Evolutionary conservation across 2,797 vertebrate genomes (phyloP).

Genomic region (Tarsius wallacei): DNA sequence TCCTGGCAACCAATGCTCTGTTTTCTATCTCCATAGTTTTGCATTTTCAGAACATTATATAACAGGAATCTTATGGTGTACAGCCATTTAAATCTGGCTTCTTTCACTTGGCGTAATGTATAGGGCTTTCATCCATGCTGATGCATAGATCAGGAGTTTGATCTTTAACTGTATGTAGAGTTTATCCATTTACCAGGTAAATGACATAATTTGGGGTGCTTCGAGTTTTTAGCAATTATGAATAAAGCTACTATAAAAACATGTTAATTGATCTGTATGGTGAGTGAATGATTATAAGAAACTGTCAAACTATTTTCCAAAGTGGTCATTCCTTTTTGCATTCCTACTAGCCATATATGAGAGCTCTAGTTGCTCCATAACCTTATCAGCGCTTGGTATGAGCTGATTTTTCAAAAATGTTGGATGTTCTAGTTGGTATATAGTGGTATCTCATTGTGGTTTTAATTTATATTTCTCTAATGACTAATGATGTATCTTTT

Average conservation of each 20-base stretch:
- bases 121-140: background rate
- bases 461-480: conserved; percentile 42
- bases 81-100: background rate
- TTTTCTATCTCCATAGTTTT: background rate
- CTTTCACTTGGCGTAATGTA: background rate
- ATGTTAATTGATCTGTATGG: background rate
- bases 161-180: background rate
- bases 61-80: background rate
- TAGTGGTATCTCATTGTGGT: background rate
- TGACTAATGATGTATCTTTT: conserved; percentile 16
- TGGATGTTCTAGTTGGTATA: background rate
- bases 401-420: background rate
- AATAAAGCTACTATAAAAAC: conserved; percentile 50
- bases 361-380: background rate
- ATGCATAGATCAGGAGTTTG: background rate
- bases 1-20: background rate
- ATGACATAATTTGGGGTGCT: background rate
- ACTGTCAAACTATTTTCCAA: conserved; percentile 6
- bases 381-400: background rate
- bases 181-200: conserved; percentile 23
- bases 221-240: background rate
- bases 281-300: background rate
- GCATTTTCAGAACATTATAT: conserved; percentile 31
- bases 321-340: background rate
- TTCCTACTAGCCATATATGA: background rate